These are phyloP conservation scores for Hyppa rectilinea DNA, from an alignment of 2,888 invertebrate species.

Conservation along the genomic window DNA sequence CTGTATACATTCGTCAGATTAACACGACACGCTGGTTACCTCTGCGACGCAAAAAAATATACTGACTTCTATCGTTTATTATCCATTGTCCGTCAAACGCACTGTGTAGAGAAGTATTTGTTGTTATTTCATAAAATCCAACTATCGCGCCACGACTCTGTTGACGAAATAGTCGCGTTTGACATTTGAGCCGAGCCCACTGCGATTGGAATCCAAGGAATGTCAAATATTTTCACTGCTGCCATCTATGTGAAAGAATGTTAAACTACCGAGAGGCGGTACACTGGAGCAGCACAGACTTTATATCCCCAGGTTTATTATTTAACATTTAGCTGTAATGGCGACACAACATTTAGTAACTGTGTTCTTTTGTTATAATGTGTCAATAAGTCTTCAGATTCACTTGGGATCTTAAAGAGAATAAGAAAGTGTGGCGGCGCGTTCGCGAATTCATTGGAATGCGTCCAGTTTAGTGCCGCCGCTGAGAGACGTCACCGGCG, in stretches of 20 bases:
- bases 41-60: slow-evolving; percentile 79
- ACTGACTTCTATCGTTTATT: slow-evolving; percentile 82
- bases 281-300: slow-evolving; percentile 76
- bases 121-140: slow-evolving; percentile 89
- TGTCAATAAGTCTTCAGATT: slow-evolving; percentile 32
- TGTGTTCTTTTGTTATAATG: slow-evolving; percentile 46
- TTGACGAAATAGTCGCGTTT: slow-evolving; percentile 92
- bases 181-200: slow-evolving; percentile 94
- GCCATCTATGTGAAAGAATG: slow-evolving; percentile 91
- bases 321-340: slow-evolving; percentile 33
- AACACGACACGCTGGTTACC: slow-evolving; percentile 80
- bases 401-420: slow-evolving; percentile 37
- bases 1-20: slow-evolving; percentile 74
- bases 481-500: slow-evolving; percentile 83
- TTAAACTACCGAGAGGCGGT: slow-evolving; percentile 81
- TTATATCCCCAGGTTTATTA: slow-evolving; percentile 47
- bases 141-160: slow-evolving; percentile 90
- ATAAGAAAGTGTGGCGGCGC: slow-evolving; percentile 76
- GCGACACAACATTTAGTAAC: slow-evolving; percentile 14
- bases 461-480: slow-evolving; percentile 83
- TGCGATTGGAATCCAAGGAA: slow-evolving; percentile 92
- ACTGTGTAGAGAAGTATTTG: slow-evolving; percentile 83
- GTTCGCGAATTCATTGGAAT: slow-evolving; percentile 86
- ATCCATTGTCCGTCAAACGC: slow-evolving; percentile 86
- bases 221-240: slow-evolving; percentile 93